These are phyloP conservation scores for Cinclus cinclus DNA, from an alignment of 2,113 vertebrate species.

Conservation along the genomic window DNA sequence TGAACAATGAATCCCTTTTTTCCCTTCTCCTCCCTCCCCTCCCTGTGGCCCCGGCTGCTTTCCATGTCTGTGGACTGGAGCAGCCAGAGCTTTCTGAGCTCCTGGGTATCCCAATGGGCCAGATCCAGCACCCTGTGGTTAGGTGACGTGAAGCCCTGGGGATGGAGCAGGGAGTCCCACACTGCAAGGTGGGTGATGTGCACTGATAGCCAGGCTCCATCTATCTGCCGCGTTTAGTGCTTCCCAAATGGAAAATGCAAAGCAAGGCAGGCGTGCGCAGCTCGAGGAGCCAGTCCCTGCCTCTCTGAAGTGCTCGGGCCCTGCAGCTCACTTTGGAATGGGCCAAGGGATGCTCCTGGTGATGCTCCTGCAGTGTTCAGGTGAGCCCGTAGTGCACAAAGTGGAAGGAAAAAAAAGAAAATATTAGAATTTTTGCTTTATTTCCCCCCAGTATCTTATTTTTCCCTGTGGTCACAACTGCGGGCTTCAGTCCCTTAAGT, in stretches of 20 bases:
- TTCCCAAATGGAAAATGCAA: background rate
- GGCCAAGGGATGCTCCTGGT: background rate
- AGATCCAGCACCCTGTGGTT: background rate
- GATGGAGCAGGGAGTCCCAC: background rate
- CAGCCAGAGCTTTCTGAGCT: constrained; percentile 9
- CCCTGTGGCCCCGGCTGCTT: background rate
- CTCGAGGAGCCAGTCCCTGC: background rate
- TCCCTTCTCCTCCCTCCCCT: constrained; percentile 28
- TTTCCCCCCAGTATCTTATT: background rate
- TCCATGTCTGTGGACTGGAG: background rate
- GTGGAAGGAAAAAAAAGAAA: background rate
- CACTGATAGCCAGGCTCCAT: background rate
- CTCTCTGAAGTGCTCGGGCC: fast-evolving
- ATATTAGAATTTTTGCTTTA: background rate
- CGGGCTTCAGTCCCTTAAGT: background rate
- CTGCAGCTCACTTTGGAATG: background rate
- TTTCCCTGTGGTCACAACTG: background rate
- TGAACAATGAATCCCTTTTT: constrained; percentile 63
- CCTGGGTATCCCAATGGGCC: background rate
- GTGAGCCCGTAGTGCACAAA: background rate
- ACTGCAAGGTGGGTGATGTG: background rate
- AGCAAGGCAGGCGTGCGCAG: fast-evolving
- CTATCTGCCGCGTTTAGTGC: background rate
- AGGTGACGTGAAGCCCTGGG: background rate
- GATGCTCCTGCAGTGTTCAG: background rate